Percentiles rank a stretch among this genome's conserved stretches.
Evolutionary conservation across 1,140 invertebrate genomes (phyloP).

Genomic region (Oedothorax gibbosus): DNA sequence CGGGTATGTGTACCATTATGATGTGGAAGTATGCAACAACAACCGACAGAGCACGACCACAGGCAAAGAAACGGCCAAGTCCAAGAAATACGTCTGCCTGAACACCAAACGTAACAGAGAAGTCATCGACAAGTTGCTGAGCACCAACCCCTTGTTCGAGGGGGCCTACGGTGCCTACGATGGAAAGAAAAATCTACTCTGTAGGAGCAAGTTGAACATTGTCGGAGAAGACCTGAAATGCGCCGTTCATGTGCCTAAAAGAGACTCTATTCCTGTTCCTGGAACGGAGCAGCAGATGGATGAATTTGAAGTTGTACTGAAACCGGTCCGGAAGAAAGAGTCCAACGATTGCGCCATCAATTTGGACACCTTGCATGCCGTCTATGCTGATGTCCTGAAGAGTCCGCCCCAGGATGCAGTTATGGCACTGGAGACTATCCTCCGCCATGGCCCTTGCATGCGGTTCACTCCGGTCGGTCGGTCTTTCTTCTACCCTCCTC

Average conservation of each 20-base stretch:
- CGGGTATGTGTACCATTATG: slow-evolving; percentile 52
- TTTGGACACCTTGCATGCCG: slow-evolving; percentile 41
- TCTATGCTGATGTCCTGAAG: slow-evolving; percentile 18
- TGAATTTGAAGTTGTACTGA: slow-evolving; percentile 13
- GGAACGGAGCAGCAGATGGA: neutral
- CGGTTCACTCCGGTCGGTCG: slow-evolving; percentile 47
- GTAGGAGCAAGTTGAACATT: neutral
- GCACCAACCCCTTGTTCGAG: neutral
- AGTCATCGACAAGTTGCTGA: slow-evolving; percentile 20
- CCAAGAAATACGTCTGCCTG: slow-evolving; percentile 31
- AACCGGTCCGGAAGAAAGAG: slow-evolving; percentile 29
- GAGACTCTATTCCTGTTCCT: neutral
- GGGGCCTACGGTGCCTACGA: slow-evolving; percentile 37
- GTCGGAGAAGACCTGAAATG: neutral
- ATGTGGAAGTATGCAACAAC: slow-evolving; percentile 36
- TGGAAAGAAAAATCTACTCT: slow-evolving; percentile 43
- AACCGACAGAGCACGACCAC: neutral
- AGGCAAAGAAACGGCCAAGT: neutral
- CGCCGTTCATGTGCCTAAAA: neutral
- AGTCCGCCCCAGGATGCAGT: slow-evolving; percentile 38
- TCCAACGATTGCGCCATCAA: slow-evolving; percentile 36
- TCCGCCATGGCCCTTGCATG: slow-evolving; percentile 48
- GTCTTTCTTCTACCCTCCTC: slow-evolving; percentile 40
- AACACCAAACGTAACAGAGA: slow-evolving; percentile 30
- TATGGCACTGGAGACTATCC: slow-evolving; percentile 52